These are phyloP conservation scores for Scartelaos histophorus DNA, from an alignment of 2,113 vertebrate genomes.

Conservation along the genomic window DNA sequence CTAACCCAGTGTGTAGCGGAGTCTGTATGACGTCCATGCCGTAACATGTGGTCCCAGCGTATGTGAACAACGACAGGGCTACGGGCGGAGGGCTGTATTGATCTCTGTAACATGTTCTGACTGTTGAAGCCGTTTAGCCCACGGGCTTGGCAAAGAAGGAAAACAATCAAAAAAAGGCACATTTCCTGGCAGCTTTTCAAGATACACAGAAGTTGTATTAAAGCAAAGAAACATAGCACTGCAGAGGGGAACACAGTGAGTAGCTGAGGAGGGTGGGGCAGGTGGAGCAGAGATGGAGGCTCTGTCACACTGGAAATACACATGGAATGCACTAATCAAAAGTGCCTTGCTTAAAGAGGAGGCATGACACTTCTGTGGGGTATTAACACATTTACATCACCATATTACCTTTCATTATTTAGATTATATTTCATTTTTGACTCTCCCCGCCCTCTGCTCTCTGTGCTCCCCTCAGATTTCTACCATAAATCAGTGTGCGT, in stretches of 20 bases:
- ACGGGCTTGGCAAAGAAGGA: slow-evolving; percentile 27
- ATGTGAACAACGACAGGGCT: slow-evolving; percentile 33
- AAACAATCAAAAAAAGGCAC: slow-evolving; percentile 52
- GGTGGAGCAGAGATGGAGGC: slow-evolving; percentile 2
- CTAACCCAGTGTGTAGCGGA: slow-evolving; percentile 9
- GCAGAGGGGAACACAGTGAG: slow-evolving; percentile 38
- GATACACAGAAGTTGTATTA: slow-evolving; percentile 61
- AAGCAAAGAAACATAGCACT: slow-evolving; percentile 52
- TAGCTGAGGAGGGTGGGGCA: slow-evolving; percentile 35
- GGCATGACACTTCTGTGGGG: not conserved
- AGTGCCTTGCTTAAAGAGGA: slow-evolving; percentile 2
- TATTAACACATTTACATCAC: not conserved
- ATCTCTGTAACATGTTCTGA: slow-evolving; percentile 47
- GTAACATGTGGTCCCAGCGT: slow-evolving; percentile 17
- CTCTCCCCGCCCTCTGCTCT: too few relatives aligned
- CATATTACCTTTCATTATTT: too few relatives aligned
- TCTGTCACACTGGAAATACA: slow-evolving; percentile 31
- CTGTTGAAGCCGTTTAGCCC: slow-evolving; percentile 60
- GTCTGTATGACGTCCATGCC: not conserved
- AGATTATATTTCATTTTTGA: too few relatives aligned
- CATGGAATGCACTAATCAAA: not conserved
- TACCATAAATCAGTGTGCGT: too few relatives aligned
- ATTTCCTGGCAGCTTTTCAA: slow-evolving; percentile 64
- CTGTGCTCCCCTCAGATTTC: too few relatives aligned
- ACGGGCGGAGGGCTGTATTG: slow-evolving; percentile 49